Base-by-base conservation (phyloP, 1,140 invertebrate genomes). In the Procambarus clarkii region DNA sequence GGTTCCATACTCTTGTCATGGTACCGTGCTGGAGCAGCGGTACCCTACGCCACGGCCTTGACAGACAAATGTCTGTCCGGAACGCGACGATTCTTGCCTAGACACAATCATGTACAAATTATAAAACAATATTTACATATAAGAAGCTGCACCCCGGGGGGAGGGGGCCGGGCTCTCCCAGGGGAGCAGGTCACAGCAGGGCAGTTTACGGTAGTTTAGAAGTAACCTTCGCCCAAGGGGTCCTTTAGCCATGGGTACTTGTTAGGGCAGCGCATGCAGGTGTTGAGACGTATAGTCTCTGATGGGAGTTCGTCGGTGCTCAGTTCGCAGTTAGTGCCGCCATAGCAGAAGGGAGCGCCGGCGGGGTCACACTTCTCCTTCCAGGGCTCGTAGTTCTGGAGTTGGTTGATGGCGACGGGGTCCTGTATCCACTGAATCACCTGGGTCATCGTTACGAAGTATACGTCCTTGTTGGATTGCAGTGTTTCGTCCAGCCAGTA, bases 371-470 rank as follows among this genome's bases (percentile, higher is more conserved):
- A 98, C 96, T 98, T 98, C 95, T 98, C 98, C 95, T 97, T 97
- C 98, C 98, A 99, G 24, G 98, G 97, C 94, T 98, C 98, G 94
- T 98, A 98, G 95, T 96, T 98, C 95, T 98, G 98, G 11, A 97
- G 96, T 94, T 98, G 97, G 50, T 96, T 95, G 89, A 98, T 94
- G 3, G 97, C 98, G 71, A 97, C 96, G 13, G 98, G 98, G 94
- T 98, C 98, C 94, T 98, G 98, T 94, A 99, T 98, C 98, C 98
- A 99, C 94, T 99, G 98, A 93, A 99, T 98, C 0, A 98, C 98
- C 95, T 98, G 98, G 2, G 98, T 98, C 97, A 98, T 98, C n/a
- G 98, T 99, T 1, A 98, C 98, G 94, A 99, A 99, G 95, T 98
- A 99, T 7, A 98, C 98, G 94, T 99, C 98, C 90, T 98, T 97